Evolutionary conservation across 2,888 invertebrate genomes (phyloP).

Genomic region (Campoplex capitator): DNA sequence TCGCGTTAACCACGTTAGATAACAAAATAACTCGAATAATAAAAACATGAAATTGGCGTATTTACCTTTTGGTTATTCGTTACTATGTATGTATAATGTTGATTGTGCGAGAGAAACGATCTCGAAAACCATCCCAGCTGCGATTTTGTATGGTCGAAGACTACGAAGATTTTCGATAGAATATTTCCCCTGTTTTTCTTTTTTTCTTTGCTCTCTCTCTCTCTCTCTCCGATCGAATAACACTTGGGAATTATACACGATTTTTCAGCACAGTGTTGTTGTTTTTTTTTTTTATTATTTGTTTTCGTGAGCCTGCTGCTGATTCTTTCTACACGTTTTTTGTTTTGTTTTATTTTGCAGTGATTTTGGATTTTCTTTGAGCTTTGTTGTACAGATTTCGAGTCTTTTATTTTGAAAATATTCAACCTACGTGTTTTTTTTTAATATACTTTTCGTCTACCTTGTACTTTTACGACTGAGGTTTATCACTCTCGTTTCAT

Average conservation of each 20-base stretch:
- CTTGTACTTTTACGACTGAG: constrained; percentile 65
- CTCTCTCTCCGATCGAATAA: neutral
- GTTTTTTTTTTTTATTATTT: neutral
- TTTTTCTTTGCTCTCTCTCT: neutral
- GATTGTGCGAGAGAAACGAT: neutral
- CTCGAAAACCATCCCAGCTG: constrained; percentile 4
- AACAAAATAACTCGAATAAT: neutral
- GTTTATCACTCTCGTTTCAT: constrained; percentile 52
- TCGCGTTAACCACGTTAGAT: neutral
- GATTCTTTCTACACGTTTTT: neutral
- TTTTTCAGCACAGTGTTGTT: neutral
- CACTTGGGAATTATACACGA: constrained; percentile 1
- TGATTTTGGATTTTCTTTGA: neutral
- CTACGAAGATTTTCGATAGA: constrained; percentile 2
- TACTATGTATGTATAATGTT: neutral
- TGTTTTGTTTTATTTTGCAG: neutral
- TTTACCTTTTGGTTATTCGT: constrained; percentile 15
- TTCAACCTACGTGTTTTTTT: constrained; percentile 45
- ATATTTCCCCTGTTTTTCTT: neutral
- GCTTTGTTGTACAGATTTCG: neutral
- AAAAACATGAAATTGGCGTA: neutral
- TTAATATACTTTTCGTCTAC: constrained; percentile 25
- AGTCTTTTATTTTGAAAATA: neutral
- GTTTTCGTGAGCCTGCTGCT: constrained; percentile 4
- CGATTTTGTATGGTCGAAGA: neutral